Base-by-base conservation (phyloP, 2,797 vertebrate species). In the Gymnodraco acuticeps region DNA sequence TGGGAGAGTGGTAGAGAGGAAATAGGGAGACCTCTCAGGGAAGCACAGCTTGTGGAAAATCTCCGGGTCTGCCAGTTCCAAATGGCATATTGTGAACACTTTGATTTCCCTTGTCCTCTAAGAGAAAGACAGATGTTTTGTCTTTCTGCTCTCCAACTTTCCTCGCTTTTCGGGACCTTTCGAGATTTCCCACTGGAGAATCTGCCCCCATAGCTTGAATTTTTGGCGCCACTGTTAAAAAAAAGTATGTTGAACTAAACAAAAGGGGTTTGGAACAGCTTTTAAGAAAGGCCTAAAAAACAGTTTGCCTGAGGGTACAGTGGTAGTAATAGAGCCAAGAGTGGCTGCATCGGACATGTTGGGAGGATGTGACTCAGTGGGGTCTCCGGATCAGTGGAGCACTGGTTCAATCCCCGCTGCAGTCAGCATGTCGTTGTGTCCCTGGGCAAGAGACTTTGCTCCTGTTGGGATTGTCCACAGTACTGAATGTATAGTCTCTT, bases 1-100 rank as follows among this genome's bases (percentile, higher is more conserved):
- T 5, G 43, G 60, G 66, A 82, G 51, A 71, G 59, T 65, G 55
- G 50, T 61, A 46, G 69, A 69, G 67, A 75, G 61, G 75, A 78
- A 81, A 81, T 70, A 73, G 81, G 62, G 66, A 73, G 72, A 87
- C 64, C 88, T 89, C 80, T 77, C 31, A 90, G 86, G 93, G 93
- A 92, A 88, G 87, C 85, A 77, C 45, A 92, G 89, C 90, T 88
- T 88, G 88, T 94, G 95, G 94, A 95, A 95, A 95, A 90, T 89
- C 91, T 95, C 88, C 84, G 73, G 80, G 46, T 73, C 88, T 95
- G 94, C 95, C 95, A 95, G 94, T 90, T 95, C 86, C 91, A 92
- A 93, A 92, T 93, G 94, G 94, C 93, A 94, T 93, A 94, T 93
- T 94, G 91, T 91, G 86, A 86, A 74, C 84, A 86, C 84, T 83